phyloP scores from a whole-genome alignment of 37 sponge, comb jelly and placozoan genomes.

The Eunapius fragilis region DNA sequence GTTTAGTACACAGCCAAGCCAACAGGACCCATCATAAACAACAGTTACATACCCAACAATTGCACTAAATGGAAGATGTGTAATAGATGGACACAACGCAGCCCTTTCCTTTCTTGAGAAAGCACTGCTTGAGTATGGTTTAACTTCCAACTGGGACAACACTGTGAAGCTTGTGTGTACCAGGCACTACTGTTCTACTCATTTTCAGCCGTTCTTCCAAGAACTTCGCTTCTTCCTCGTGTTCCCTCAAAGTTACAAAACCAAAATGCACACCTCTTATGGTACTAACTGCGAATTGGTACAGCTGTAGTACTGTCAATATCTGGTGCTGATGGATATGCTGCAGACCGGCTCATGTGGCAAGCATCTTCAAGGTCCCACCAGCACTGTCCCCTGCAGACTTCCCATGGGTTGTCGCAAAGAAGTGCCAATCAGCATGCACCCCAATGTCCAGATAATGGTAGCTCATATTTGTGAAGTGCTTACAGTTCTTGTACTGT shows the following conservation, averaged over 20 bases:
- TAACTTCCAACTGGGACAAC: conserved; percentile 7
- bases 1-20: neutral
- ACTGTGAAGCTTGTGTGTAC: conserved; percentile 5
- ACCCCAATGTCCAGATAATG: neutral
- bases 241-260: neutral
- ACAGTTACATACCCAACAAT: neutral
- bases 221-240: neutral
- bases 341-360: conserved; percentile 14
- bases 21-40: neutral
- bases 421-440: neutral
- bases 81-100: neutral
- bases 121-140: neutral
- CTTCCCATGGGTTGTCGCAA: neutral
- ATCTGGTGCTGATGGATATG: conserved; percentile 13
- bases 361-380: neutral
- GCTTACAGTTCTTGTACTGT: neutral
- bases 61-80: neutral
- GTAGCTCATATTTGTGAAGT: neutral
- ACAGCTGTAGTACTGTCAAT: conserved; percentile 21
- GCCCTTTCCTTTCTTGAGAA: neutral
- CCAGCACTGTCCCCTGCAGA: neutral
- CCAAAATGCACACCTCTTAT: conserved; percentile 22
- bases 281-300: neutral
- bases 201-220: neutral
- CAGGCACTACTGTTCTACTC: conserved; percentile 16